These are phyloP conservation scores for Blastobasis adustella DNA, from an alignment of 2,888 invertebrate species.

Conservation along the genomic window DNA sequence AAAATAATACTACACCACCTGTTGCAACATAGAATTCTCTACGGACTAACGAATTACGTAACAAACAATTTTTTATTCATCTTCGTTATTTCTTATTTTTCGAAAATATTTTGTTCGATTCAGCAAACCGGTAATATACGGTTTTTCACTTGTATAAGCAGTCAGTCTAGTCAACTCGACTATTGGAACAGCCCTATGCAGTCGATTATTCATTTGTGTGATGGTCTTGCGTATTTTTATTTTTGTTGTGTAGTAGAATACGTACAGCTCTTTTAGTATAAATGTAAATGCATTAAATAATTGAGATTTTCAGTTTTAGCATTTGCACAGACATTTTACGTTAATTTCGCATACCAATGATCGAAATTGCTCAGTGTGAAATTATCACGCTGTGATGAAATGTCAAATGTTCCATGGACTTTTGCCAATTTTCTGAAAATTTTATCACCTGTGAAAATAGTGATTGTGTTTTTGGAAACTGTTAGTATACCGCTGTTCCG, in stretches of 20 bases:
- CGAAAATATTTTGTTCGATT: too few relatives aligned
- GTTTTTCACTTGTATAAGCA: too few relatives aligned
- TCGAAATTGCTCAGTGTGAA: constrained; percentile 7
- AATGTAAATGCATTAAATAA: not conserved
- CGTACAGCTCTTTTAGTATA: constrained; percentile 10
- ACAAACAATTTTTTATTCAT: too few relatives aligned
- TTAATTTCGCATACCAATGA: not conserved
- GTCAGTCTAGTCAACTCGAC: too few relatives aligned
- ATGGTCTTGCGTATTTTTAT: constrained; percentile 28
- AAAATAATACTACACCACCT: too few relatives aligned
- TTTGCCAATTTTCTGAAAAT: constrained; percentile 54
- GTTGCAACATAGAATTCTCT: too few relatives aligned
- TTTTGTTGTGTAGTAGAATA: constrained; percentile 22
- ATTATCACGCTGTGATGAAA: constrained; percentile 48
- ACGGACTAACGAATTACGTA: too few relatives aligned
- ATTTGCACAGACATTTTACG: not conserved
- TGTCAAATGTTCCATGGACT: constrained; percentile 67
- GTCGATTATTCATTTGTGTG: constrained; percentile 16
- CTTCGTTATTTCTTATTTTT: too few relatives aligned
- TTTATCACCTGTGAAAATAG: constrained; percentile 43
- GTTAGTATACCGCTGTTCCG: constrained; percentile 20
- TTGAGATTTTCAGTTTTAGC: not conserved
- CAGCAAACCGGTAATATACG: too few relatives aligned
- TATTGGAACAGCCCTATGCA: constrained; percentile 4
- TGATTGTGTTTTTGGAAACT: constrained; percentile 34